phyloP scores from a whole-genome alignment of 2,113 vertebrate species.

The Odontesthes bonariensis region DNA sequence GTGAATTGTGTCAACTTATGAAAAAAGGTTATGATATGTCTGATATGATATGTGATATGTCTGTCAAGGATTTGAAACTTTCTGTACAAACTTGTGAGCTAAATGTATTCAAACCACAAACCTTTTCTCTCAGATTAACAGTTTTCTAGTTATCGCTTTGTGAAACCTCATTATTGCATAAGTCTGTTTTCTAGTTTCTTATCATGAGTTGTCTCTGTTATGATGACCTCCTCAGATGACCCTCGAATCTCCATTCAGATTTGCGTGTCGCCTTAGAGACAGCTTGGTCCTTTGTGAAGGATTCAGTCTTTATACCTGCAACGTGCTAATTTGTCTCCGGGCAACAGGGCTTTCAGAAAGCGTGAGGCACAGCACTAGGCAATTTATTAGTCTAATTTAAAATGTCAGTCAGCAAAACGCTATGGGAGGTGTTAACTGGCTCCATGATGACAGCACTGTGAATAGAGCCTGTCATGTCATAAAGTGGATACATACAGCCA shows the following conservation, averaged over 20 bases:
- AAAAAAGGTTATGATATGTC: too few relatives aligned
- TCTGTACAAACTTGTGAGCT: not conserved
- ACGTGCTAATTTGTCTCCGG: constrained; percentile 80
- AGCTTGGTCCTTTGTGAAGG: constrained; percentile 86
- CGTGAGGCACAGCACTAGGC: constrained; percentile 63
- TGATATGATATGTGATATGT: too few relatives aligned
- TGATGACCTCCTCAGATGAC: constrained; percentile 37
- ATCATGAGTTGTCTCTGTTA: constrained; percentile 16
- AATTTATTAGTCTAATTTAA: constrained; percentile 82
- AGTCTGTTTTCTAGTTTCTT: constrained; percentile 30
- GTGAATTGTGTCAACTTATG: too few relatives aligned
- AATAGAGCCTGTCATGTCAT: constrained; percentile 71
- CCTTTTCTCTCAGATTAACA: not conserved
- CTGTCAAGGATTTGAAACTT: too few relatives aligned
- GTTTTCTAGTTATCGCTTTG: not conserved
- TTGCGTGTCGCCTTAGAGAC: constrained; percentile 87
- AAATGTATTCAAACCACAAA: not conserved
- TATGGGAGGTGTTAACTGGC: constrained; percentile 68
- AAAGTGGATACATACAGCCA: constrained; percentile 63
- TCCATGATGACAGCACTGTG: constrained; percentile 68
- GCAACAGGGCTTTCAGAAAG: constrained; percentile 70
- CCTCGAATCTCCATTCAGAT: constrained; percentile 48
- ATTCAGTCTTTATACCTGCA: constrained; percentile 87
- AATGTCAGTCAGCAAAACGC: constrained; percentile 76
- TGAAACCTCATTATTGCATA: constrained; percentile 24